A percentile compares a stretch with the other conserved stretches of the same genome.
Conservation (phyloP, 2,888 invertebrate species). For the Amphiduros pacificus region DNA sequence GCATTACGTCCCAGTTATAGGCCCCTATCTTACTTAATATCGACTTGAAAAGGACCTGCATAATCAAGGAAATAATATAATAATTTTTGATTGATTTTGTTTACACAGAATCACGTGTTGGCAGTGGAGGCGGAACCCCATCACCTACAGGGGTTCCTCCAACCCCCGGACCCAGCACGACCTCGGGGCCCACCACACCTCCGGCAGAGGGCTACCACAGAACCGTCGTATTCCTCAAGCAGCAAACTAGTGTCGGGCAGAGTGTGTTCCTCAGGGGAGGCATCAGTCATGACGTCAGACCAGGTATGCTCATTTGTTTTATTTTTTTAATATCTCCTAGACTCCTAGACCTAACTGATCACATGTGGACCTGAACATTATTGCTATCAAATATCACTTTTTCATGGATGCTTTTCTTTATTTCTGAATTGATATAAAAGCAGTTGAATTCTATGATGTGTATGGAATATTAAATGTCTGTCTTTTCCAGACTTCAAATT, state of each 20-base stretch:
- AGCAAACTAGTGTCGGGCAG: constrained; percentile 55
- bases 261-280: constrained; percentile 61
- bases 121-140: constrained; percentile 7
- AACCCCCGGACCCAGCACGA: background rate
- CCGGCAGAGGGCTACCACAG: constrained; percentile 2
- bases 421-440: too few species aligned
- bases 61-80: too few species aligned
- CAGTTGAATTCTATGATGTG: background rate
- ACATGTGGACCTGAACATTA: too few species aligned
- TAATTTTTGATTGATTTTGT: background rate
- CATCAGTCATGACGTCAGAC: constrained; percentile 36
- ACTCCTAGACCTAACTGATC: too few species aligned
- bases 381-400: too few species aligned
- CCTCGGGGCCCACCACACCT: constrained; percentile 7
- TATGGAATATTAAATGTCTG: background rate
- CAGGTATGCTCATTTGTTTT: constrained; percentile 36
- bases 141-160: background rate
- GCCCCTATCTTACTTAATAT: too few species aligned
- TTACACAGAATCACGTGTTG: constrained; percentile 5
- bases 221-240: constrained; percentile 57
- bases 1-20: too few species aligned
- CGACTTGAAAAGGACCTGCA: too few species aligned
- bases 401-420: too few species aligned
- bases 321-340: too few species aligned
- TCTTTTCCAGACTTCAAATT: background rate